These are phyloP conservation scores for Epirrita christyi DNA, from an alignment of 2,888 invertebrate genomes.

Conservation along the genomic window DNA sequence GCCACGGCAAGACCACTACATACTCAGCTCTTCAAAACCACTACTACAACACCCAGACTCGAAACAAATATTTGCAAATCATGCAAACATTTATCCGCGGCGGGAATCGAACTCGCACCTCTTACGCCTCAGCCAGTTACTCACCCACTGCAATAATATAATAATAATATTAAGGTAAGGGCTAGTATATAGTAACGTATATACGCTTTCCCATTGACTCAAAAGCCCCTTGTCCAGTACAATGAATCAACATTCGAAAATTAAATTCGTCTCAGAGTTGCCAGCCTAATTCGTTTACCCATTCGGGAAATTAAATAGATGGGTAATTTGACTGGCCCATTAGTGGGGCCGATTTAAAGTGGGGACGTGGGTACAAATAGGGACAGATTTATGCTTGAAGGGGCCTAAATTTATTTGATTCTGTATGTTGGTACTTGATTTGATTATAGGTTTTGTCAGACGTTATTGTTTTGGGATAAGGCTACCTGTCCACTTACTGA, in stretches of 20 bases:
- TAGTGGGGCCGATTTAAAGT: constrained; percentile 64
- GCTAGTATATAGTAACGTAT: too few species aligned
- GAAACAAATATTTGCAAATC: too few species aligned
- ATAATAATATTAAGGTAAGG: too few species aligned
- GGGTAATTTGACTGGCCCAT: constrained; percentile 81
- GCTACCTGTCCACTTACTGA: background rate
- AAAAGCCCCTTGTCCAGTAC: constrained; percentile 36
- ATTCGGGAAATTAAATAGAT: constrained; percentile 83
- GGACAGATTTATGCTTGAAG: constrained; percentile 68
- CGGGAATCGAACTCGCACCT: too few species aligned
- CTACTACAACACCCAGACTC: too few species aligned
- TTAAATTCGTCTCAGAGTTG: constrained; percentile 80
- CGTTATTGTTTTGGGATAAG: constrained; percentile 13
- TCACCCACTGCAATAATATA: too few species aligned
- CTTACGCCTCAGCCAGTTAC: too few species aligned
- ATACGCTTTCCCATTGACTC: background rate
- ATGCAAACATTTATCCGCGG: too few species aligned
- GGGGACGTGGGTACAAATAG: constrained; percentile 64
- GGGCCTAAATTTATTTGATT: constrained; percentile 60
- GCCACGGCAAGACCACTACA: too few species aligned
- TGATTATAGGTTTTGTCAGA: constrained; percentile 35
- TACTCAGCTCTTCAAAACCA: too few species aligned
- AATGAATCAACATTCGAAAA: constrained; percentile 76
- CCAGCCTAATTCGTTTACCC: constrained; percentile 82
- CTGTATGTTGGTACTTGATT: constrained; percentile 37